Evolutionary conservation across 2,113 vertebrate genomes (phyloP), one percentile per base, ranked within the genome.

Genomic region (Phalacrocorax carbo): DNA sequence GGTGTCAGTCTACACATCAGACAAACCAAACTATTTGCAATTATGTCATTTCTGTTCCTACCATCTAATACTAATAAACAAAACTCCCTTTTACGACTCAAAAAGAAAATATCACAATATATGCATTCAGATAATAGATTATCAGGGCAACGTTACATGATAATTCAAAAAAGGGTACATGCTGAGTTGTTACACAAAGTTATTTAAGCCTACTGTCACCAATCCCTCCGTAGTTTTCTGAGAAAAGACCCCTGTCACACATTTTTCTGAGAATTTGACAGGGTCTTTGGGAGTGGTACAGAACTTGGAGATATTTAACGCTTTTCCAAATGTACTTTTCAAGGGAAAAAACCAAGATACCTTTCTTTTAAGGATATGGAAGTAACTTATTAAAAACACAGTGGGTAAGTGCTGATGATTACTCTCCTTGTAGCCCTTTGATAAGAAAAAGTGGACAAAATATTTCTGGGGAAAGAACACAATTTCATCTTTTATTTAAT

Each of bases 261-360:
- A 22, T 42, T 60, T 82, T 69, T 79, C 65, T 65, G 11, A 49
- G 77, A 79, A 68, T 10, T 8, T 58, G 65, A 58, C 26, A 36
- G 0, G 73, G 42, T 42, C 15, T 52, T 70, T 60, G 51, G 52
- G 27, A 87, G 9, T 3, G 16, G 51, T 52, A 54, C 7, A 38
- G 52, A 76, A 68, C 10, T 78, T 8, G 3, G 52, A 79, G 73
- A 71, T 55, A 51, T 3, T 73, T 21, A 88, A 81, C 18, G 51
- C 13, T 54, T 49, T 91, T 51, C 25, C 38, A 70, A 77, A 52
- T 29, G 14, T 30, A 7, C 4, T 82, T 76, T 88, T 65, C n/a
- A 80, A 60, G 57, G 51, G 15, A 13, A 4, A 48, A 11, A 0
- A 0, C 3, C 18, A 60, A 89, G 44, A 65, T 5, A 29, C 5